Conservation (phyloP, 2,888 invertebrate genomes). For the Meteorus colon region DNA sequence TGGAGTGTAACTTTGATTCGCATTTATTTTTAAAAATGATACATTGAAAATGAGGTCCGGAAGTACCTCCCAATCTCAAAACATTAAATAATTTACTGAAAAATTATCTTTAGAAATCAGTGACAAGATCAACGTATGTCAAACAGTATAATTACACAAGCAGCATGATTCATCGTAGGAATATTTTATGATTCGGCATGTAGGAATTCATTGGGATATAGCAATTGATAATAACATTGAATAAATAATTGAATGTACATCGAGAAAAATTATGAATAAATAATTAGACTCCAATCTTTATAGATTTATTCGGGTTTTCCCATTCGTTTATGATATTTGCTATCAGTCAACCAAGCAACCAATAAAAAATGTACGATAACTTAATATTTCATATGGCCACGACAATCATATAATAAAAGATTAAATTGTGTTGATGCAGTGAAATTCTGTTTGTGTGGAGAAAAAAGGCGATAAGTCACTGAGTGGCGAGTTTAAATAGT, state of each 20-base stretch:
- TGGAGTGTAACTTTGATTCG: too few species aligned
- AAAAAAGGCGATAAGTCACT: slow-evolving; percentile 55
- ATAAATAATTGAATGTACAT: background rate
- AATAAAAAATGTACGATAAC: background rate
- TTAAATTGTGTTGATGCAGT: background rate
- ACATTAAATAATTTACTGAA: background rate
- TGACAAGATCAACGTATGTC: too few species aligned
- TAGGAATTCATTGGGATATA: background rate
- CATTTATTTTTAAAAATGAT: too few species aligned
- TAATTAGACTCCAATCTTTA: background rate
- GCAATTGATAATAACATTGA: background rate
- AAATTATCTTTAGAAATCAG: background rate
- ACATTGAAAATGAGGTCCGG: too few species aligned
- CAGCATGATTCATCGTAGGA: too few species aligned
- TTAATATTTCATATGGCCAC: background rate
- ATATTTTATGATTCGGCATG: too few species aligned
- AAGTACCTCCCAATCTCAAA: too few species aligned
- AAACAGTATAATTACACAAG: too few species aligned
- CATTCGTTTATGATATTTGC: background rate
- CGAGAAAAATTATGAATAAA: too few species aligned
- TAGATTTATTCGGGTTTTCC: background rate
- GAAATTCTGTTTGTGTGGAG: background rate
- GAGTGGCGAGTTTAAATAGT: slow-evolving; percentile 72
- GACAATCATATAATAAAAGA: background rate
- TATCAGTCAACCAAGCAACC: background rate